Evolutionary conservation across 2,888 invertebrate species (phyloP), one percentile per base, ranked within the genome.

Genomic region (Stenichneumon culpator): DNA sequence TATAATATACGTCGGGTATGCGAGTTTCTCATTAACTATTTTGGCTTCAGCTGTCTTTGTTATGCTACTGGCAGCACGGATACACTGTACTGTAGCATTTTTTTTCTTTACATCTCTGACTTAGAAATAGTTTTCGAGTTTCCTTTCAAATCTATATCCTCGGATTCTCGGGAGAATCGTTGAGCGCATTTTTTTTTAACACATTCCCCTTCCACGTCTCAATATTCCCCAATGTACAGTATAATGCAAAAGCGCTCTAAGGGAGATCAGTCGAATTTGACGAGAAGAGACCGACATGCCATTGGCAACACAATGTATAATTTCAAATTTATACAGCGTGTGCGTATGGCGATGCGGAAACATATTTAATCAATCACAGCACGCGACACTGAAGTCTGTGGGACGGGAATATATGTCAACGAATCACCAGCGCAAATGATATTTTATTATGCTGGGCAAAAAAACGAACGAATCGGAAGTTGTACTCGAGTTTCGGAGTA

Each of bases 31-130:
- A 81, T 87, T 87, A 89, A 88, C 88, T 90, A 89, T 87, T 84
- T 87, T 91, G 92, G 92, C 91, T 92, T 92, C 86, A 88, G 87
- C 88, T 90, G 88, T 89, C 82, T 84, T 80, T 79, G 63, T 85
- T 90, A 92, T 86, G 89, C 90, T 93, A 92, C 92, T 91, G 91
- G 91, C 92, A 93, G 92, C 89, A 92, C 91, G 86, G 85, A 87
- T 89, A 89, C 84, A 90, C 86, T 88, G 89, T 89, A 89, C 89
- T 89, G 87, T 88, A 89, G 87, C 88, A 88, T 88, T 3, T 28
- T 32, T 57, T 44, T 52, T 65, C 44, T 54, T 73, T 68, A 77
- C 80, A 83, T 77, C 73, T 73, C 79, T 79, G 75, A 83, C 82
- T 79, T 83, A 84, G 52, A 83, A 86, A 84, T 86, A 86, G 77